These are phyloP conservation scores for Scophthalmus maximus DNA, from an alignment of 2,113 vertebrate species.

Conservation along the genomic window DNA sequence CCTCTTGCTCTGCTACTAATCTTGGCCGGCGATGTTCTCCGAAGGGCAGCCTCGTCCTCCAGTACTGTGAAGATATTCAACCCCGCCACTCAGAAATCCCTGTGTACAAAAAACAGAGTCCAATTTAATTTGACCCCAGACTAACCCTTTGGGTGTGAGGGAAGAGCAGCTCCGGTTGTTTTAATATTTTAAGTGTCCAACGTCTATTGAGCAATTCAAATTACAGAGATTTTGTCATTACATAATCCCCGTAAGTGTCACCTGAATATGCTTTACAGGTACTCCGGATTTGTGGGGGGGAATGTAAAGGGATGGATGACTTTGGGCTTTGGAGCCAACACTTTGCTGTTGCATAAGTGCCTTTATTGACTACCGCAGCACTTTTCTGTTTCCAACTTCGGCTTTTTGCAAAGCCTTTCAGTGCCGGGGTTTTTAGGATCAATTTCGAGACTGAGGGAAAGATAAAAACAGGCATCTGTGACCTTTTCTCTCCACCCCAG, in stretches of 20 bases:
- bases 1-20: conserved; percentile 36
- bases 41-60: conserved; percentile 8
- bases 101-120: no score
- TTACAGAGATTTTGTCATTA: conserved; percentile 28
- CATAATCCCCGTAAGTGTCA: conserved; percentile 33
- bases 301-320: conserved; percentile 32
- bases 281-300: conserved; percentile 14
- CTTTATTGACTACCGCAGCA: conserved; percentile 51
- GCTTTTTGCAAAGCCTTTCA: conserved; percentile 24
- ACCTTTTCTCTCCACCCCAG: conserved; percentile 35
- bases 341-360: conserved; percentile 51
- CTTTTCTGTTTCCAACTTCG: conserved; percentile 22
- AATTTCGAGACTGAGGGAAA: conserved; percentile 30
- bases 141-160: background rate
- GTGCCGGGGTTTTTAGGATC: conserved; percentile 26
- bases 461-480: background rate
- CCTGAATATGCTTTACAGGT: conserved; percentile 21
- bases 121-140: background rate
- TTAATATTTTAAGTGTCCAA: conserved; percentile 29
- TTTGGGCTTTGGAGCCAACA: conserved; percentile 40
- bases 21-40: conserved; percentile 30
- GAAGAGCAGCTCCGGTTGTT: background rate
- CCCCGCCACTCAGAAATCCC: background rate
- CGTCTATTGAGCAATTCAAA: conserved; percentile 2
- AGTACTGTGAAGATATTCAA: conserved; percentile 22